Evolutionary conservation across 2,797 vertebrate genomes (phyloP), one percentile per base, ranked within the genome.

Genomic region (Clarias laeviceps): DNA sequence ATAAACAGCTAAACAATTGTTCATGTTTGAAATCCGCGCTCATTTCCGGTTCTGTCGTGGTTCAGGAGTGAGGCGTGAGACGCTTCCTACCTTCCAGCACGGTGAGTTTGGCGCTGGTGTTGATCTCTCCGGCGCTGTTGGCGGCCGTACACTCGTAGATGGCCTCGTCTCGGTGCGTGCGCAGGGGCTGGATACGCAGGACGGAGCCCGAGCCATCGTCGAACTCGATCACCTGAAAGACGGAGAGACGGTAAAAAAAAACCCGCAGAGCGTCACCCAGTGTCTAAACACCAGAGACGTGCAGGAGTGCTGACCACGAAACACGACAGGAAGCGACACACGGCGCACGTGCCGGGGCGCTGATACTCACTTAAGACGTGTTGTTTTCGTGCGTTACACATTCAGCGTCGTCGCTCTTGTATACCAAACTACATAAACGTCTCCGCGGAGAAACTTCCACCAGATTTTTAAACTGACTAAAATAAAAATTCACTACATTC

Each of bases 81-180:
- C 11, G 9, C 37, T 24, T 83, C 24, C 37, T 95, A 99, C 98
- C 98, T 97, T 98, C 97, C 50, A 99, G 95, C 83, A 99, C 98
- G 1, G 97, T 98, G 81, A 99, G 96, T 91, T 99, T 99, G 95
- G 97, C 98, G 88, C 97, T 99, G 0, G 96, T 97, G 95, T 97
- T 98, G 95, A 99, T 99, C 89, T 99, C 97, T 2, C 97, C 97
- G 66, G 93, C 92, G 2, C 96, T 97, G 82, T 98, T 99, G 90
- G 96, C 95, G 90, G 98, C 97, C 17, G 97, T 98, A 91, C 98
- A 99, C 91, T 99, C 98, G 5, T 99, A 99, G 92, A 99, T 98
- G 59, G 98, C 98, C 92, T 99, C 98, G 12, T 99, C 98, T 80
- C 98, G 95, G 91, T 97, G 97, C 17, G 97, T 97, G 37, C 98